Conservation (phyloP, 2,113 vertebrate genomes). For the Sminthopsis crassicaudata region DNA sequence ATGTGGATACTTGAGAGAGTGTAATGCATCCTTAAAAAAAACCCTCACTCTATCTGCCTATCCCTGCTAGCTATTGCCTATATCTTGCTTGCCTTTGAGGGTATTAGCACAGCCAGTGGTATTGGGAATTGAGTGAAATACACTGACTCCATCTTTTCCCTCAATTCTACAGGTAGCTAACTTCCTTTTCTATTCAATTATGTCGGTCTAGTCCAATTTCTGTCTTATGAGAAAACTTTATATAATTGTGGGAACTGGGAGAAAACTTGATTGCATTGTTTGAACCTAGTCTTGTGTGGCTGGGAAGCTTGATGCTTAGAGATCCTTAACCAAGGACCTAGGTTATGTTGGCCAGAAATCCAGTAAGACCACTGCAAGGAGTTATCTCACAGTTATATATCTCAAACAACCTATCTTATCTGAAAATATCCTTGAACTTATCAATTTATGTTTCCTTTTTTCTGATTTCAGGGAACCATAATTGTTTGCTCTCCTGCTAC, state of each 20-base stretch:
- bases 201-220: background rate
- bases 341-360: background rate
- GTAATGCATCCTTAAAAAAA: background rate
- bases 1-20: background rate
- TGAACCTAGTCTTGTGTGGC: background rate
- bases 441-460: background rate
- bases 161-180: background rate
- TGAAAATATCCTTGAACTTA: background rate
- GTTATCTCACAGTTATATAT: background rate
- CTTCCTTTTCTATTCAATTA: background rate
- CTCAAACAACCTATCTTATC: background rate
- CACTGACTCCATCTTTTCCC: background rate
- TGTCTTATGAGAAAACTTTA: background rate
- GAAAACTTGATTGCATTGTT: background rate
- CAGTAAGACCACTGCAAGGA: background rate
- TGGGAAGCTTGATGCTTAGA: background rate
- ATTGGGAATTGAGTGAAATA: background rate
- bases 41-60: background rate
- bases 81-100: background rate
- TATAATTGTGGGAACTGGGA: background rate
- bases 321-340: background rate
- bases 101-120: background rate
- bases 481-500: no score
- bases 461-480: no score
- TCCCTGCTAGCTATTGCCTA: background rate